Evolutionary conservation across 2,113 vertebrate species (phyloP).

Genomic region (Cheirogaleus medius): DNA sequence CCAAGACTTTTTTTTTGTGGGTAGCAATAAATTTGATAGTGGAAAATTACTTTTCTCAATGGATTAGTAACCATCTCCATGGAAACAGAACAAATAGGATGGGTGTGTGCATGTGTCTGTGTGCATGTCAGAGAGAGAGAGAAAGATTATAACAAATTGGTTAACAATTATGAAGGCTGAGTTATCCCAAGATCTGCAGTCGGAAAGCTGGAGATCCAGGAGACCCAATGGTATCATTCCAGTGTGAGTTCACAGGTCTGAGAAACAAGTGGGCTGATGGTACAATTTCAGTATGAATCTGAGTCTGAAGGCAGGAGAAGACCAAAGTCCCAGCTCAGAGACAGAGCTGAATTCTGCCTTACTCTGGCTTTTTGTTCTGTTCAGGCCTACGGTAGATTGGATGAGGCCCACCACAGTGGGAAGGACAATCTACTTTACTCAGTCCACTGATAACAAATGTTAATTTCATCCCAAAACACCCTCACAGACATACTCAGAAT

Average conservation of each 20-base stretch:
- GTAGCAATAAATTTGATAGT: neutral
- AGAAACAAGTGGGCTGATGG: neutral
- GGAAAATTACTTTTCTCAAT: neutral
- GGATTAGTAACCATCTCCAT: neutral
- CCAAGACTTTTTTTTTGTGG: neutral
- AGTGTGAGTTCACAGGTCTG: neutral
- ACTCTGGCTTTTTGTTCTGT: neutral
- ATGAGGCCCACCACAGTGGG: neutral
- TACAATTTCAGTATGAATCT: neutral
- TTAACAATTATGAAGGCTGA: neutral
- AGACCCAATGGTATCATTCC: neutral
- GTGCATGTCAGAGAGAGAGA: neutral
- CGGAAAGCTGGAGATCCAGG: neutral
- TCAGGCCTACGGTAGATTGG: neutral
- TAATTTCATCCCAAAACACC: neutral
- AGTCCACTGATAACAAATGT: neutral
- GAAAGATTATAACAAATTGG: neutral
- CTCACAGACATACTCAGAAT: neutral
- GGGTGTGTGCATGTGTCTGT: neutral
- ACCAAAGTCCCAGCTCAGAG: neutral
- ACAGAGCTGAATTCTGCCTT: neutral
- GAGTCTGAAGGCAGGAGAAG: neutral
- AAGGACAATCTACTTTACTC: neutral
- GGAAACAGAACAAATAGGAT: neutral
- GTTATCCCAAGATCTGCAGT: neutral